These are phyloP conservation scores for Xanthostigma xanthostigma DNA, from an alignment of 2,888 invertebrate genomes.

Conservation along the genomic window DNA sequence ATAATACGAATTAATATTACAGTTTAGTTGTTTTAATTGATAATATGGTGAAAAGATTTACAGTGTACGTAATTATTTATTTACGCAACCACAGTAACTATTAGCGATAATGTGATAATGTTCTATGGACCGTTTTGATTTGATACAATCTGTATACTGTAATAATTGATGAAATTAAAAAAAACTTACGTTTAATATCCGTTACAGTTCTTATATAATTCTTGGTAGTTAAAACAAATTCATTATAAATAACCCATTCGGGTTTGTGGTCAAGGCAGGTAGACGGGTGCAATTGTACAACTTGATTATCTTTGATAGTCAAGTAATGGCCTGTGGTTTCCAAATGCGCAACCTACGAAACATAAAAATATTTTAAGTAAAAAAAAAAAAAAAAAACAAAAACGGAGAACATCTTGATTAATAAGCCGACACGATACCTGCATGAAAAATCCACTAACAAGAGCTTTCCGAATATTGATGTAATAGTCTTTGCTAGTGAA, in stretches of 20 bases:
- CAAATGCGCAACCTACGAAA: constrained; percentile 73
- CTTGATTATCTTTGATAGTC: constrained; percentile 98
- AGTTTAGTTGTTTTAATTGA: too few relatives aligned
- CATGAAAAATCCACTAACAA: constrained; percentile 99
- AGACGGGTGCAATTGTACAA: constrained; percentile 96
- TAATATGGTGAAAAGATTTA: too few relatives aligned
- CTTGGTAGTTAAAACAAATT: constrained; percentile 98
- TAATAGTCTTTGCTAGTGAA: constrained; percentile 99
- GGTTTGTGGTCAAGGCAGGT: constrained; percentile 99
- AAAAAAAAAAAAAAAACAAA: neutral
- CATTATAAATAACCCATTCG: constrained; percentile 99
- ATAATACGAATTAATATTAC: too few relatives aligned
- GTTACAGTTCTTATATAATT: constrained; percentile 99
- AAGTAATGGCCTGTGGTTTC: constrained; percentile 96
- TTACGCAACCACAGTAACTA: too few relatives aligned
- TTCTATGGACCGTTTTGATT: too few relatives aligned
- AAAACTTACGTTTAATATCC: constrained; percentile 86
- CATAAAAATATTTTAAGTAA: neutral
- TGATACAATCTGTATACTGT: neutral
- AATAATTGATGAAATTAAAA: constrained; percentile 1
- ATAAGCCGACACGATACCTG: constrained; percentile 46
- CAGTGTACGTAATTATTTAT: too few relatives aligned
- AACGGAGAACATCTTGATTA: neutral
- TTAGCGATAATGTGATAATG: too few relatives aligned
- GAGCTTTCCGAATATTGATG: constrained; percentile 93